Evolutionary conservation across 2,888 invertebrate species (phyloP).

Genomic region (Scaptomyza caliginosa): DNA sequence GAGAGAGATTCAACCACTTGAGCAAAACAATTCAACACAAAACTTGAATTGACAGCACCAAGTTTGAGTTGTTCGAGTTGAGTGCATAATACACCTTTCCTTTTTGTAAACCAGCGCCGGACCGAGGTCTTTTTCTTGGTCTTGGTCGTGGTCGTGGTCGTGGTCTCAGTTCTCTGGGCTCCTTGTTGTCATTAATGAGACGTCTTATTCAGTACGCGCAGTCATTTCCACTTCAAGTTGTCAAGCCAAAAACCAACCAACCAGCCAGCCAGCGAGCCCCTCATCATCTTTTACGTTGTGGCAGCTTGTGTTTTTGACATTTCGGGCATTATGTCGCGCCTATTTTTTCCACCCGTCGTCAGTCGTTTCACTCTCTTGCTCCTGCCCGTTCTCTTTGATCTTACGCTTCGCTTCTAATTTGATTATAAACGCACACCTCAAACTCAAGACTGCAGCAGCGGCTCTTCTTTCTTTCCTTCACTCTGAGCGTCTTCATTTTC

Average conservation of each 20-base stretch:
- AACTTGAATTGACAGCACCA: slow-evolving; percentile 64
- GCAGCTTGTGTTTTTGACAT: slow-evolving; percentile 74
- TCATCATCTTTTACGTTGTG: slow-evolving; percentile 68
- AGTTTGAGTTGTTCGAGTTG: slow-evolving; percentile 17
- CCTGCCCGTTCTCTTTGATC: slow-evolving; percentile 65
- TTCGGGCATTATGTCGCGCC: slow-evolving; percentile 79
- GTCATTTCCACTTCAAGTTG: slow-evolving; percentile 81
- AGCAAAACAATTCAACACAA: slow-evolving; percentile 61
- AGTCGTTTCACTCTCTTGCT: no score
- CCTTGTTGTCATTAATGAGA: slow-evolving; percentile 82
- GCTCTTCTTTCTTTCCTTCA: not conserved
- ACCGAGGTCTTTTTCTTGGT: not conserved
- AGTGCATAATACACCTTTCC: slow-evolving; percentile 77
- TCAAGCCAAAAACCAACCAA: slow-evolving; percentile 53
- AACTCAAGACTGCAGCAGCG: slow-evolving; percentile 16
- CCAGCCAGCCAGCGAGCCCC: slow-evolving; percentile 39
- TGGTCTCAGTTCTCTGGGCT: slow-evolving; percentile 30
- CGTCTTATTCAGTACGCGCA: slow-evolving; percentile 75
- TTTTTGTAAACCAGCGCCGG: slow-evolving; percentile 37
- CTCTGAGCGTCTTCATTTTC: slow-evolving; percentile 73
- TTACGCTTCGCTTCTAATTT: slow-evolving; percentile 79
- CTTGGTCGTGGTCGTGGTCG: not conserved
- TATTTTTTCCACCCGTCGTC: slow-evolving; percentile 60
- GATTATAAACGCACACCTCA: slow-evolving; percentile 78
- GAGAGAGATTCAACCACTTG: slow-evolving; percentile 34